Evolutionary conservation across 1,140 invertebrate genomes (phyloP), one percentile per base, ranked within the genome.

Genomic region (Cylas formicarius): DNA sequence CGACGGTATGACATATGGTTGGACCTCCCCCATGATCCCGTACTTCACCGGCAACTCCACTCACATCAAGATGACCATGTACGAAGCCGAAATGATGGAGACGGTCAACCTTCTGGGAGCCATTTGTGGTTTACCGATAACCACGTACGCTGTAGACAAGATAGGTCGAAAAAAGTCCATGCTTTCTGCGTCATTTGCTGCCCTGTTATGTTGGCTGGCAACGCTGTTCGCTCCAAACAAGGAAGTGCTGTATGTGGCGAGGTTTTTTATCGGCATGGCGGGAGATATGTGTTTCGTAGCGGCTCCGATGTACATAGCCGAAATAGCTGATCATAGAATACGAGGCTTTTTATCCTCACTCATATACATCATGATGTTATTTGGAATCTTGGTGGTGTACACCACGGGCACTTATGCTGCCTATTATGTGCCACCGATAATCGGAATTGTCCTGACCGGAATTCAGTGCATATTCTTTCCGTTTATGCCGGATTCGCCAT

Each of bases 91-190:
- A 0, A 82, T 78, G 79, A 63, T 82, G n/a, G 71, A 76, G n/a
- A 75, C 76, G 0, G 50, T 81, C 2, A 64, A 77, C 32, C 72
- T 76, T 2, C 57, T 82, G n/a, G 77, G 79, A 1, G 78, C 74
- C 1, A 69, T 80, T 31, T 52, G 69, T 1, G 76, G 77, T 2
- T 76, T 78, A 0, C 63, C 76, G 2, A 68, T 75, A 3, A 71
- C 68, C 23, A 50, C 70, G 10, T 58, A 37, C 35, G 41, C 71
- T 7, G 70, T 82, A 2, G 78, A 84, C 53, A 73, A 68, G 52
- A 52, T 77, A 21, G 83, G 84, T 2, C 62, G 82, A 2, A 82
- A 78, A 57, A 58, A 59, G n/a, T 70, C 76, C 0, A 70, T 83
- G 3, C 57, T 80, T 8, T 33, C 74, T 1, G 64, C 76, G 1